Evolutionary conservation across 2,797 vertebrate genomes (phyloP).

Genomic region (Champsocephalus esox): DNA sequence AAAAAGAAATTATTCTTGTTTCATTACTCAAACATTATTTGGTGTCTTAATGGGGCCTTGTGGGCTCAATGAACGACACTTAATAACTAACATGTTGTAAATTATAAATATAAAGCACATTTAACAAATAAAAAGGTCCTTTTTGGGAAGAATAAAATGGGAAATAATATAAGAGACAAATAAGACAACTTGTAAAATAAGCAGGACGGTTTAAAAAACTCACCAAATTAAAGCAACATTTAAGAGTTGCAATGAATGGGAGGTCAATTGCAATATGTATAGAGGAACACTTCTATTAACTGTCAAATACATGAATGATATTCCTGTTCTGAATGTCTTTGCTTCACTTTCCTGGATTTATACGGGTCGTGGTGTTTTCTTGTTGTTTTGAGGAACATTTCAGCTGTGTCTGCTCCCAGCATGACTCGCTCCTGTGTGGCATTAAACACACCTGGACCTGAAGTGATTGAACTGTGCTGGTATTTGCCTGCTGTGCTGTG

Average conservation of each 20-base stretch:
- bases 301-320: not conserved
- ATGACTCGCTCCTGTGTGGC: conserved; percentile 43
- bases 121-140: not conserved
- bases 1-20: not conserved
- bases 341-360: conserved; percentile 1
- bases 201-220: not conserved
- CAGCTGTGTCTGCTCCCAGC: conserved; percentile 17
- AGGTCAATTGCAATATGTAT: not conserved
- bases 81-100: not conserved
- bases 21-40: not conserved
- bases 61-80: not conserved
- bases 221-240: not conserved
- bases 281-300: not conserved
- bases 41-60: not conserved
- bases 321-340: not conserved
- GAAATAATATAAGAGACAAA: not conserved
- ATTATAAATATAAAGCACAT: not conserved
- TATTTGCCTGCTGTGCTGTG: conserved; percentile 29
- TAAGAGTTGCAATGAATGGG: not conserved
- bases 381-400: conserved; percentile 31
- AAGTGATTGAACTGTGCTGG: conserved; percentile 41
- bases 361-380: not conserved
- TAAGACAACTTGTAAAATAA: not conserved
- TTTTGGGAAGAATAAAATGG: not conserved
- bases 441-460: conserved; percentile 54